Conservation (phyloP, 2,113 vertebrate species). For the Recurvirostra avosetta region DNA sequence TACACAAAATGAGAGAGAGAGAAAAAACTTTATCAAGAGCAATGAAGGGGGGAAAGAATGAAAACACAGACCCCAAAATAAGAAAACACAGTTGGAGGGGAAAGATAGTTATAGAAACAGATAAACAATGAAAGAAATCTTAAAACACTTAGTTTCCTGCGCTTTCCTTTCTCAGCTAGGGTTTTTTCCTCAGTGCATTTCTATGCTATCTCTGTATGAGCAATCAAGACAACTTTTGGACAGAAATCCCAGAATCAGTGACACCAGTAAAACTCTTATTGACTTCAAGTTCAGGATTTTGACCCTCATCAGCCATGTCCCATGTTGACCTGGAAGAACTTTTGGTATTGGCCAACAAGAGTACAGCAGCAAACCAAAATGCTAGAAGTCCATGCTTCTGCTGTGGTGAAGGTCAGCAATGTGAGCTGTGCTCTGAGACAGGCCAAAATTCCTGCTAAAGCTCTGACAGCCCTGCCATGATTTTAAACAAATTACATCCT, state of each 20-base stretch:
- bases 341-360: background rate
- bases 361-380: background rate
- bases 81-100: background rate
- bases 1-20: background rate
- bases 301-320: background rate
- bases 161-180: background rate
- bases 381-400: background rate
- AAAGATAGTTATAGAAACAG: background rate
- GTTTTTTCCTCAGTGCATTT: background rate
- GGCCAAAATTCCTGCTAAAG: background rate
- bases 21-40: background rate
- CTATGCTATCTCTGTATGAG: rapidly evolving
- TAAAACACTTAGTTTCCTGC: background rate
- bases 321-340: background rate
- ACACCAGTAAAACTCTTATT: background rate
- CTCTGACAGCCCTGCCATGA: background rate
- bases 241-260: background rate
- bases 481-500: background rate
- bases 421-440: background rate
- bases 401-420: background rate
- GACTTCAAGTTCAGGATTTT: background rate
- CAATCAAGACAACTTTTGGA: background rate
- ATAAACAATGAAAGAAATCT: background rate
- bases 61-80: background rate
- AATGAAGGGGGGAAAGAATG: background rate